A percentile compares a stretch with the other conserved stretches of the same genome.
These are phyloP conservation scores for Bufo bufo DNA, from an alignment of 2,113 vertebrate genomes.

Conservation along the genomic window DNA sequence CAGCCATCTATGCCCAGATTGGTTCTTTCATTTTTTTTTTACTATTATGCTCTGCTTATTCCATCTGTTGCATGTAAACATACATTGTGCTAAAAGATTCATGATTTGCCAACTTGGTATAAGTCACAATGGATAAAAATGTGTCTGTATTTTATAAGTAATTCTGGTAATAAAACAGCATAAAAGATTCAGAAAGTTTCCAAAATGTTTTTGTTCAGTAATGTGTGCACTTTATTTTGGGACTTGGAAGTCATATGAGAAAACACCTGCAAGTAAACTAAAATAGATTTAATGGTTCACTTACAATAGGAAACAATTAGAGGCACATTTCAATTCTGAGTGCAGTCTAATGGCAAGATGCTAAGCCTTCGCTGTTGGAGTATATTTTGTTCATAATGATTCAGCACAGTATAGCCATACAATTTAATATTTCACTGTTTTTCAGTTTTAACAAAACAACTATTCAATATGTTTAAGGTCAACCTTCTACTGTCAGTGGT, in stretches of 20 bases:
- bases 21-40: too few relatives aligned
- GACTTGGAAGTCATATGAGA: slow-evolving; percentile 10
- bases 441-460: not conserved
- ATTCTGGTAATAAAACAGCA: too few relatives aligned
- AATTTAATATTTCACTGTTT: not conserved
- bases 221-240: not conserved
- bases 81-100: too few relatives aligned
- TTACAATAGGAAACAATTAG: slow-evolving; percentile 16
- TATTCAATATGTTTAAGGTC: not conserved
- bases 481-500: not conserved
- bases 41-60: too few relatives aligned
- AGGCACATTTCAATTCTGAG: slow-evolving; percentile 12
- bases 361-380: not conserved
- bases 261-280: slow-evolving; percentile 37
- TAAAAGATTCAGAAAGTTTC: too few relatives aligned
- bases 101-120: too few relatives aligned
- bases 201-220: not conserved
- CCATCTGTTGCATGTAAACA: too few relatives aligned
- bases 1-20: too few relatives aligned
- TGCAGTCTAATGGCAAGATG: slow-evolving; percentile 16
- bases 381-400: slow-evolving; percentile 2
- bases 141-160: too few relatives aligned
- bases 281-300: slow-evolving; percentile 30
- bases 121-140: too few relatives aligned
- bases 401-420: slow-evolving; percentile 3